Evolutionary conservation across 92 coral and sea anemone genomes (phyloP), one percentile per base, ranked within the genome.

Genomic region (Actinostola sp.): DNA sequence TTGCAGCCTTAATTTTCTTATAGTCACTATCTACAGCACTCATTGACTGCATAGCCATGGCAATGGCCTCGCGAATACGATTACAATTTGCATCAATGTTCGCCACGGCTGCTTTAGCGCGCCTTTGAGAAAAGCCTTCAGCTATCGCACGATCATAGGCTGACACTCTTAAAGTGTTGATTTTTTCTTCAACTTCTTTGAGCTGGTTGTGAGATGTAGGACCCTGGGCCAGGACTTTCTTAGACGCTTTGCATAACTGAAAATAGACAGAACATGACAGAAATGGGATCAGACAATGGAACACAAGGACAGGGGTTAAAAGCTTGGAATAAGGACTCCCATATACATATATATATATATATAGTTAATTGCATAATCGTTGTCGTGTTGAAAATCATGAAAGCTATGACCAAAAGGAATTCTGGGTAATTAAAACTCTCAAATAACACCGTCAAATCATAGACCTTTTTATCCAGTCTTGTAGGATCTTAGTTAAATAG

Each of bases 1-100:
- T 88, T 2, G 98, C 98, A n/a, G 98, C 98, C 72, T 93, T 93
- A 49, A 93, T 91, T 72, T 85, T 93, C 72, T 91, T 93, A 70
- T 89, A 93, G 66, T 93, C 90, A 71, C 86, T 91, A 13, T 93
- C 97, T 20, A 93, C 98, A 13, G 92, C 90, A 16, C 93, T 92
- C 91, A 93, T 82, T 48, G 90, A 65, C 45, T 93, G 94, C 98
- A 93, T 93, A 11, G 98, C 98, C 64, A 88, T 72, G 11, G 84
- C 84, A 59, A 81, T 48, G 30, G 97, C 93, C 43, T 88, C 97
- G 20, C 81, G 67, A 51, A 93, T 81, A 43, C 98, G 83, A 20
- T 81, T 79, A 50, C 82, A 70, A 82, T 93, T 93, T 1, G 98
- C 87, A 48, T 93, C 92, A 10, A 88, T 84, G 75, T 93, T 92